Evolutionary conservation across 2,888 invertebrate genomes (phyloP), one percentile per base, ranked within the genome.

Genomic region (Hirtodrosophila duncani): DNA sequence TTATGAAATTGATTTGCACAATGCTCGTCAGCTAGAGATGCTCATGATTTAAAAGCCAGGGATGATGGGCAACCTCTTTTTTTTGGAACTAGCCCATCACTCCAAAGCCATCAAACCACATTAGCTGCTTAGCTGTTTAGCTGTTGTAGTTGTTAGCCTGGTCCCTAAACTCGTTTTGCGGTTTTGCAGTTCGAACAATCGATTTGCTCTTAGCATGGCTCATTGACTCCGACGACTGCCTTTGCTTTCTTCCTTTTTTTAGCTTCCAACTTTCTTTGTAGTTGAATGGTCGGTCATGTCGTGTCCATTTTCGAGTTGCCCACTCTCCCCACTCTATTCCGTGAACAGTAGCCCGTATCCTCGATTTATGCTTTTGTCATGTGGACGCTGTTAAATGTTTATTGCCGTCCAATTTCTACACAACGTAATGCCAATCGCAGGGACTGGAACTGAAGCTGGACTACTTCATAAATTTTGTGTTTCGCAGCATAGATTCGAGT

Each of bases 121-220:
- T 66, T 66, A 55, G 53, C 53, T 44, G 30, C n/a, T 39, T 27
- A 9, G 42, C 2, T 36, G 5, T 24, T 3, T 27, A 11, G 3
- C 3, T 18, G 30, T 33, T 26, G 18, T n/a, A 17, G 10, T 21
- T 44, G 18, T 55, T 23, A 34, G 29, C n/a, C 24, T 20, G 20
- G 44, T 34, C 60, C 50, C 63, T 39, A 63, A 60, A 51, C 39
- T 80, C 57, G 59, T 56, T 66, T 60, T 59, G 59, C 46, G 68
- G 61, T 48, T 51, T 58, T 66, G 58, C 59, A 61, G 67, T n/a
- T 55, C 41, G 63, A 67, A 42, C 78, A 77, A 72, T 80, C 81
- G 72, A 72, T 72, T 72, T 67, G 63, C 59, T 58, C 29, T 23
- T 55, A 57, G 58, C 78, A 80, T 60, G 81, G 81, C 72, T 72